phyloP scores from a whole-genome alignment of 37 sponge, comb jelly and placozoan species.

The Ianthella basta region DNA sequence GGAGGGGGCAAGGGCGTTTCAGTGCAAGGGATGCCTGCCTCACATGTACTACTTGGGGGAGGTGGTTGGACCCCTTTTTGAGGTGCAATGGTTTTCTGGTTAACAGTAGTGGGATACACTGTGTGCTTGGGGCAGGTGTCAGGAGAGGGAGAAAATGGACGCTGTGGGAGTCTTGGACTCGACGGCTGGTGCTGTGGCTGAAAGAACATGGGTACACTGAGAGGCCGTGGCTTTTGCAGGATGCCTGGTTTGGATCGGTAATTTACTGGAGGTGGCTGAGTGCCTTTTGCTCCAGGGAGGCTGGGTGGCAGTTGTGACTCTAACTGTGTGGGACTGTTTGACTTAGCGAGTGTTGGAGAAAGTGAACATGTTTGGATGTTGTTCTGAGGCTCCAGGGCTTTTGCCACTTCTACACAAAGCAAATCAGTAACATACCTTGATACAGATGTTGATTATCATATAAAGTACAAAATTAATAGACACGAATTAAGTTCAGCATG shows the following conservation, averaged over 20 bases:
- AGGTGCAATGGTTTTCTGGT: background rate
- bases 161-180: constrained; percentile 1
- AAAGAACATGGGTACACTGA: background rate
- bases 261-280: constrained; percentile 50
- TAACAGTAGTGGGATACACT: background rate
- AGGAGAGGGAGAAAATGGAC: constrained; percentile 15
- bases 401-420: constrained; percentile 37
- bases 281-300: background rate
- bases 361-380: background rate
- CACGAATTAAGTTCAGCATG: too few species aligned
- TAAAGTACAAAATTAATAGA: too few species aligned
- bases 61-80: too few species aligned
- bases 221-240: background rate
- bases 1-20: too few species aligned
- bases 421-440: background rate
- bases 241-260: background rate
- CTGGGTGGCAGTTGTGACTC: constrained; percentile 1
- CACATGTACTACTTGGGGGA: too few species aligned
- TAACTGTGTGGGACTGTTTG: constrained; percentile 4
- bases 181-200: background rate
- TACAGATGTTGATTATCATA: too few species aligned
- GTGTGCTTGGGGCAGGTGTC: constrained; percentile 2
- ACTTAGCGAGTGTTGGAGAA: background rate
- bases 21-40: too few species aligned
- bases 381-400: constrained; percentile 27